Conservation (phyloP, 2,888 invertebrate species). For the Plutella xylostella region DNA sequence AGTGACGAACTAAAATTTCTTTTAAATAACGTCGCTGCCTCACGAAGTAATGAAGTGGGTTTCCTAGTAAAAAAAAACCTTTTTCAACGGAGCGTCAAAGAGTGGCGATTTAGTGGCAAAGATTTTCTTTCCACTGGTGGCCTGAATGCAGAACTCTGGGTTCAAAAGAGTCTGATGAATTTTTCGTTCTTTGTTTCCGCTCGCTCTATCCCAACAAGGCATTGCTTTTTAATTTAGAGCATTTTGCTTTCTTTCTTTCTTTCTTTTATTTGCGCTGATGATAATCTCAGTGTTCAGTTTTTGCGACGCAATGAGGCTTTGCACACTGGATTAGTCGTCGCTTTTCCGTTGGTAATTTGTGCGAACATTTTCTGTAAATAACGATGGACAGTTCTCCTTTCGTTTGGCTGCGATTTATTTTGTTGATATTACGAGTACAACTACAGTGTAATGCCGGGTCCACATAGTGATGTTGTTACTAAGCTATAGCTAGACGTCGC, state of each 20-base stretch:
- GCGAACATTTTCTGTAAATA: no score
- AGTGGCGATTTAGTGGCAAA: slow-evolving; percentile 52
- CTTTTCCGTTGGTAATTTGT: neutral
- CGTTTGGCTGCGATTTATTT: no score
- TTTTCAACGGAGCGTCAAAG: slow-evolving; percentile 58
- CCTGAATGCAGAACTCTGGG: slow-evolving; percentile 55
- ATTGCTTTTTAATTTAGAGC: slow-evolving; percentile 67
- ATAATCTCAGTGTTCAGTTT: slow-evolving; percentile 48
- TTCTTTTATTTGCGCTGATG: slow-evolving; percentile 52
- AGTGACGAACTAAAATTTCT: slow-evolving; percentile 48
- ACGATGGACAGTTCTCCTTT: no score
- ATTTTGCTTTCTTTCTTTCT: slow-evolving; percentile 43
- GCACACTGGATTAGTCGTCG: no score
- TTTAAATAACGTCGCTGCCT: slow-evolving; percentile 33
- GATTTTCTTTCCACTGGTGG: slow-evolving; percentile 59
- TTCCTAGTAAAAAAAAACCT: slow-evolving; percentile 40
- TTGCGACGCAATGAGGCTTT: slow-evolving; percentile 19
- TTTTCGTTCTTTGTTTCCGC: slow-evolving; percentile 62
- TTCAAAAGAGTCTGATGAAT: slow-evolving; percentile 69
- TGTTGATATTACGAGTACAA: no score
- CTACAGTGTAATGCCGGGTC: no score
- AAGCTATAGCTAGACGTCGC: no score
- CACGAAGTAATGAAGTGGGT: slow-evolving; percentile 55
- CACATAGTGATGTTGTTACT: no score
- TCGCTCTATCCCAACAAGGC: slow-evolving; percentile 58